Base-by-base conservation (phyloP, 2,113 vertebrate genomes). In the Emydura subglobosa region DNA sequence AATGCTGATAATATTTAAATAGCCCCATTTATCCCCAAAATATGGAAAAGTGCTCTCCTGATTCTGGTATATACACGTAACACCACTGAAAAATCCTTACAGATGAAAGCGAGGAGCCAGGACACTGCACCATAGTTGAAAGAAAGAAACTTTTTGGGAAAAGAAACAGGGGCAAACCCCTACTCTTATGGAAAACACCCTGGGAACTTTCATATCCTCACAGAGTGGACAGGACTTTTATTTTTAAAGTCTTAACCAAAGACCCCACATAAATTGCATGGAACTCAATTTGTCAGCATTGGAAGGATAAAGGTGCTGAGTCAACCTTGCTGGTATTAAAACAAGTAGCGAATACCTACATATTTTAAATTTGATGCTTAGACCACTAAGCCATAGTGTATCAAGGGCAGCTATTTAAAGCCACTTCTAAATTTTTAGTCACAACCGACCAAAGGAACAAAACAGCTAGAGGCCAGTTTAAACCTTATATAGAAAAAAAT, bases 71-170 rank as follows among this genome's bases (percentile, higher is more conserved):
- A 92, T 3, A 84, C 55, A 92, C 47, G 83, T 88, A 92, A 11
- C 11, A 59, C 24, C 57, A 59, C 57, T 59, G 57, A 10, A 59
- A 51, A 47, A 39, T 83, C 93, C 81, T 92, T n/a, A 90, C n/a
- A 95, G 86, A 91, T 49, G 92, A 29, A 94, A 95, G 94, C 82
- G 59, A 97, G 81, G 94, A 97, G 95, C 95, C 96, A 96, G 91
- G 92, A 95, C 88, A 90, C 6, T 81, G 84, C 68, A 90, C 91
- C 94, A 96, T 94, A 97, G 95, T 94, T 96, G 96, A 95, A 96
- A 96, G 95, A 97, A 97, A 96, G 86, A 81, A 81, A 81, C 87
- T 94, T 95, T 95, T 97, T 96, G 96, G 94, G 90, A 95, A 94
- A 97, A 96, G 94, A 97, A 97, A 95, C 84, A 54, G 96, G 82